Conservation (phyloP, 2,888 invertebrate species). For the Rhopalosiphum nymphaeae region DNA sequence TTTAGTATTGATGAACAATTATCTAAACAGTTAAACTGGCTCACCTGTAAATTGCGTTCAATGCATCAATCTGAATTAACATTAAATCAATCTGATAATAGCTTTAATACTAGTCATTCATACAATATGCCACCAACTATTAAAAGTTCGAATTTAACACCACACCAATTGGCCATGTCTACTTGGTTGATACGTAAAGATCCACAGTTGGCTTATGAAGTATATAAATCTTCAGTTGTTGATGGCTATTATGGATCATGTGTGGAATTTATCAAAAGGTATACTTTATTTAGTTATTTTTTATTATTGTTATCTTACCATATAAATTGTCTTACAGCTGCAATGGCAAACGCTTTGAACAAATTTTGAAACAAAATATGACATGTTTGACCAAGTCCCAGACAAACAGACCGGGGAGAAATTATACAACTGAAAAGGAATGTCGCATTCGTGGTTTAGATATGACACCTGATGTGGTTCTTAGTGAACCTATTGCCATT, state of each 20-base stretch:
- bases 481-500: conserved; percentile 87
- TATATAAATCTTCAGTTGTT: conserved; percentile 36
- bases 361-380: conserved; percentile 6
- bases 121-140: neutral
- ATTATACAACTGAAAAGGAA: conserved; percentile 79
- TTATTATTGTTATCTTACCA: neutral
- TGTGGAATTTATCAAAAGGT: conserved; percentile 55
- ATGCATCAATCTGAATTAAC: neutral
- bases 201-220: conserved; percentile 56
- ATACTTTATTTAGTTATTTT: neutral
- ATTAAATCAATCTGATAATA: conserved; percentile 35
- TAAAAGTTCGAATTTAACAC: neutral
- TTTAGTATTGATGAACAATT: neutral
- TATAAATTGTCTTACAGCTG: conserved; percentile 22
- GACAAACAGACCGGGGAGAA: neutral
- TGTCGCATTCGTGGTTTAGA: conserved; percentile 88
- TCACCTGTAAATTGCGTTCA: neutral
- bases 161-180: conserved; percentile 26
- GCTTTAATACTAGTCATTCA: conserved; percentile 29
- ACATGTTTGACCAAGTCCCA: neutral
- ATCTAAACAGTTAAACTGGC: conserved; percentile 41
- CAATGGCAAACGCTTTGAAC: conserved; percentile 26
- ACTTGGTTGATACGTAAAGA: conserved; percentile 52
- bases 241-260: conserved; percentile 48
- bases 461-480: conserved; percentile 94